phyloP scores from a whole-genome alignment of 2,113 vertebrate genomes.

The Clinocottus analis region DNA sequence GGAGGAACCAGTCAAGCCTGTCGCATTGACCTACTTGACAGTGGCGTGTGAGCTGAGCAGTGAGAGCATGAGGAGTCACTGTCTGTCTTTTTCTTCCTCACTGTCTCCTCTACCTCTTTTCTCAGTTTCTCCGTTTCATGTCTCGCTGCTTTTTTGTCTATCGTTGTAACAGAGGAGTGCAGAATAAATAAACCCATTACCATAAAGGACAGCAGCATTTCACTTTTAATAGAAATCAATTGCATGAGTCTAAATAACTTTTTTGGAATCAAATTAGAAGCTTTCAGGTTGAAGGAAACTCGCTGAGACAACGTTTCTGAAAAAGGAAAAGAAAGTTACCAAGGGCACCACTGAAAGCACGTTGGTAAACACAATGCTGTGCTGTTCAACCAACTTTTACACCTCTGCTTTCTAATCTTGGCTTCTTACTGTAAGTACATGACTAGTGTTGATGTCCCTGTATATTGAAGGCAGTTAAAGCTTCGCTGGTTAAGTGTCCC shows the following conservation, averaged over 20 bases:
- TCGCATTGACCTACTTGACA: conserved; percentile 73
- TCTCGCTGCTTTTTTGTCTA: background rate
- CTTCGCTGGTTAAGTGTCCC: background rate
- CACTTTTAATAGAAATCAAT: conserved; percentile 24
- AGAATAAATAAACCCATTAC: conserved; percentile 14
- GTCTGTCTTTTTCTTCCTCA: conserved; percentile 13
- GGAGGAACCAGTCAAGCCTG: conserved; percentile 66
- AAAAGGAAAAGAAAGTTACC: background rate
- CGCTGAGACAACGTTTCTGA: conserved; percentile 7
- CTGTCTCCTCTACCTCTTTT: conserved; percentile 3
- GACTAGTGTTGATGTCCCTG: background rate
- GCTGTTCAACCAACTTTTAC: background rate
- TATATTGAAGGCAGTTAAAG: background rate
- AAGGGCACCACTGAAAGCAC: background rate
- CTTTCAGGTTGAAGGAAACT: conserved; percentile 1
- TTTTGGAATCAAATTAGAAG: conserved; percentile 35
- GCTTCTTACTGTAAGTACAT: background rate
- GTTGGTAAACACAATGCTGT: background rate
- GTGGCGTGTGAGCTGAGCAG: conserved; percentile 47
- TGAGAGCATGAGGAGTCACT: conserved; percentile 45
- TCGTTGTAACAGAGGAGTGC: background rate
- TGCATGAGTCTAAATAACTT: conserved; percentile 32
- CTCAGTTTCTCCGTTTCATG: background rate
- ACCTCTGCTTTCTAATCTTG: conserved; percentile 4
- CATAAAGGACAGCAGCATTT: conserved; percentile 38